Evolutionary conservation across 2,797 vertebrate genomes (phyloP).

Genomic region (Potorous gilbertii): DNA sequence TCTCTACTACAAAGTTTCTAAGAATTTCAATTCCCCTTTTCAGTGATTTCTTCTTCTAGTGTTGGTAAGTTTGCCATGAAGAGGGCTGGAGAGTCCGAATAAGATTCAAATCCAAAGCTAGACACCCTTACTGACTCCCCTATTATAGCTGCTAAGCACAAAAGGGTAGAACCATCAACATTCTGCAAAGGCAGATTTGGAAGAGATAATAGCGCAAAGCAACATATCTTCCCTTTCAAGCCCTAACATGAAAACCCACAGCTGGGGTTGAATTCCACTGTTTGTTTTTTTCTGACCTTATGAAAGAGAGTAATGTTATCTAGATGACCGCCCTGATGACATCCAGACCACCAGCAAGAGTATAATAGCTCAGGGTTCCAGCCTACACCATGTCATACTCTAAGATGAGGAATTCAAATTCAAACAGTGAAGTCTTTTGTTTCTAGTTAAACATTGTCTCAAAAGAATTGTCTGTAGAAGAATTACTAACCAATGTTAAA

Average conservation of each 20-base stretch:
- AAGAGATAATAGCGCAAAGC: slow-evolving; percentile 30
- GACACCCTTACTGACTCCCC: neutral
- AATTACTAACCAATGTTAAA: slow-evolving; percentile 34
- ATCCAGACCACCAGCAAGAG: slow-evolving; percentile 73
- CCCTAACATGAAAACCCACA: slow-evolving; percentile 62
- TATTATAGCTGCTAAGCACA: slow-evolving; percentile 45
- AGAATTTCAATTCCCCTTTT: slow-evolving; percentile 13
- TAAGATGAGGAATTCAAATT: slow-evolving; percentile 67
- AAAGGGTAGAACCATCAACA: neutral
- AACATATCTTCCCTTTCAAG: slow-evolving; percentile 47
- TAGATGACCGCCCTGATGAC: slow-evolving; percentile 73
- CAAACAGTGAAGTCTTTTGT: neutral
- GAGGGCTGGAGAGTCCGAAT: neutral
- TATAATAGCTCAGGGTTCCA: slow-evolving; percentile 50
- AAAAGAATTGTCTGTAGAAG: slow-evolving; percentile 63
- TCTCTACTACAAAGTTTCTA: slow-evolving; percentile 33
- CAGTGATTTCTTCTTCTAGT: neutral
- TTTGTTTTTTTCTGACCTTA: slow-evolving; percentile 73
- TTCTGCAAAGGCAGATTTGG: neutral
- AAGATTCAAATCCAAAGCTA: slow-evolving; percentile 27
- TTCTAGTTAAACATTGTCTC: slow-evolving; percentile 72
- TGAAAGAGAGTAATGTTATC: slow-evolving; percentile 58
- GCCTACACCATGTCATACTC: slow-evolving; percentile 54
- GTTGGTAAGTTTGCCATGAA: neutral
- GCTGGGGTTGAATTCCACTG: slow-evolving; percentile 38